A percentile compares a stretch with the other conserved stretches of the same genome.
phyloP scores from a whole-genome alignment of 2,797 vertebrate genomes.

The Xerus rutilus region DNA sequence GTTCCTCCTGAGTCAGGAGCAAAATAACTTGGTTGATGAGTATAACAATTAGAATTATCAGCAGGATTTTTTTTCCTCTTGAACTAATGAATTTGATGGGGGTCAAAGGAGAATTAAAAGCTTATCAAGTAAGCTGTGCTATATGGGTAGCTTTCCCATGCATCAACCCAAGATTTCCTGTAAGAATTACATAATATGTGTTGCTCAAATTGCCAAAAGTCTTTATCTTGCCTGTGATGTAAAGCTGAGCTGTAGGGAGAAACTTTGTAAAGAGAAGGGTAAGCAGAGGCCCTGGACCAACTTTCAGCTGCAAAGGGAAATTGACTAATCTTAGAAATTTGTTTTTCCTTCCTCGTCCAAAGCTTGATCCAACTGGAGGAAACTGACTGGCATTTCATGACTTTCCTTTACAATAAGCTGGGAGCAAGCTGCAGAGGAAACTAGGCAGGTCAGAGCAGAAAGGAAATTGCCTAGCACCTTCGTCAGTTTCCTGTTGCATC shows the following conservation, averaged over 20 bases:
- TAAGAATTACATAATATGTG: background rate
- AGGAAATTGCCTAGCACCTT: slow-evolving; percentile 79
- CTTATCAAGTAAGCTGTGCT: slow-evolving; percentile 21
- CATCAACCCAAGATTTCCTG: slow-evolving; percentile 36
- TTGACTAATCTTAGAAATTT: slow-evolving; percentile 82
- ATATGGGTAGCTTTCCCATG: background rate
- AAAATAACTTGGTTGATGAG: slow-evolving; percentile 49
- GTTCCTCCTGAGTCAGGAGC: slow-evolving; percentile 51
- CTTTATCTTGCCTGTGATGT: slow-evolving; percentile 23
- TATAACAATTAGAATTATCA: slow-evolving; percentile 26
- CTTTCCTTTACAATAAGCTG: slow-evolving; percentile 76
- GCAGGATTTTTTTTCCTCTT: background rate
- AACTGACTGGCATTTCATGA: slow-evolving; percentile 73
- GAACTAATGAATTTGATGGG: slow-evolving; percentile 6
- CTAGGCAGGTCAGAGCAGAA: slow-evolving; percentile 63
- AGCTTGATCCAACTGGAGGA: slow-evolving; percentile 78
- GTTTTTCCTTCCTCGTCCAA: slow-evolving; percentile 77
- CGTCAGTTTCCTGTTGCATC: slow-evolving; percentile 82
- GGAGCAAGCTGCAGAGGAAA: slow-evolving; percentile 79
- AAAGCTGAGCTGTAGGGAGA: slow-evolving; percentile 54
- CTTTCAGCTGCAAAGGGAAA: slow-evolving; percentile 77
- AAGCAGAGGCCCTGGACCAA: slow-evolving; percentile 31
- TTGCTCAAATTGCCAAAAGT: slow-evolving; percentile 22
- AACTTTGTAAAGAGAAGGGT: slow-evolving; percentile 14
- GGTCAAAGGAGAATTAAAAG: slow-evolving; percentile 34